A percentile compares a stretch with the other conserved stretches of the same genome.
These are phyloP conservation scores for Cercopithecus petaurista DNA, from an alignment of 2,797 vertebrate species.

Conservation along the genomic window DNA sequence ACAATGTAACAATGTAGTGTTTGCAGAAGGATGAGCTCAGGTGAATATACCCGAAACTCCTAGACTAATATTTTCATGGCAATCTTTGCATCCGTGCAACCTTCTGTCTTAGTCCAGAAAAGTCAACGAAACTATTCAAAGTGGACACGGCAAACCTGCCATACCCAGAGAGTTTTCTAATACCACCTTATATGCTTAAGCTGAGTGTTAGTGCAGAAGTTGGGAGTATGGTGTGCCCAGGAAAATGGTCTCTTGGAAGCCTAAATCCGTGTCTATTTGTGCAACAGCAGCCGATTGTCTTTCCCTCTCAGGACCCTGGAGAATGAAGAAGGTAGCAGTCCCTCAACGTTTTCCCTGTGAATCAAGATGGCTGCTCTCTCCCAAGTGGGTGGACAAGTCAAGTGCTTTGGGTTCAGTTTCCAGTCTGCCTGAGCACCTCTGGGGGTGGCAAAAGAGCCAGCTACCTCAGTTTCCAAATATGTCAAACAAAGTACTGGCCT, in stretches of 20 bases:
- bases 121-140: neutral
- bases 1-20: neutral
- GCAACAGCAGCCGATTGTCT: fast-evolving
- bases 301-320: neutral
- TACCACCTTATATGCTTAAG: neutral
- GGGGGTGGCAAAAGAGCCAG: neutral
- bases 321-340: neutral
- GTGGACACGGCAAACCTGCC: fast-evolving
- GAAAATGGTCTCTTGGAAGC: neutral
- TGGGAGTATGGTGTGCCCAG: neutral
- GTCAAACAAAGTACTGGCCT: neutral
- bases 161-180: no score
- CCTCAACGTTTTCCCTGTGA: neutral
- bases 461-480: constrained; percentile 74
- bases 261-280: neutral
- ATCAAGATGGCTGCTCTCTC: neutral
- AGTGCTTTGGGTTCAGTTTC: neutral
- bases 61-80: neutral
- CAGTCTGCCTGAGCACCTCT: neutral
- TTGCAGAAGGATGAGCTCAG: neutral
- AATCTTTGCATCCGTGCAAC: neutral
- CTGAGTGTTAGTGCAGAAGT: neutral
- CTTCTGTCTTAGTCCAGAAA: neutral
- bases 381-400: neutral
- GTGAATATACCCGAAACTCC: neutral